A percentile compares a stretch with the other conserved stretches of the same genome.
phyloP scores from a whole-genome alignment of 92 coral and sea anemone species.

The Isaurus tuberculatus region DNA sequence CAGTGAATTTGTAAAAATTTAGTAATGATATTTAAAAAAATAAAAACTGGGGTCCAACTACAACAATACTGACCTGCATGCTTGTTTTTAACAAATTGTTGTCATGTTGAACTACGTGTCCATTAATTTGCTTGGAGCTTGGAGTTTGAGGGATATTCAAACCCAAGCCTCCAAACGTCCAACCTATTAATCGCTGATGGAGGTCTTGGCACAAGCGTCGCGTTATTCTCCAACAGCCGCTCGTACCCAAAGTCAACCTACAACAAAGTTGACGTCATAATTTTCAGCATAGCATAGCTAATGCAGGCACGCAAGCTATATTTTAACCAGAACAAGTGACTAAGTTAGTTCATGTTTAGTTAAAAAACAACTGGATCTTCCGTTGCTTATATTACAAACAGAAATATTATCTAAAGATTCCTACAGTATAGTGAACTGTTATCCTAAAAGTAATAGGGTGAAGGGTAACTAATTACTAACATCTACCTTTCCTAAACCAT shows the following conservation, averaged over 20 bases:
- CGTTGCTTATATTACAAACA: no score
- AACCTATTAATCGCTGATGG: constrained; percentile 82
- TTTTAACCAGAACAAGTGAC: no score
- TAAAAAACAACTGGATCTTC: no score
- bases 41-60: background rate
- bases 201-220: constrained; percentile 85
- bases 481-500: no score
- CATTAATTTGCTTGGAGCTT: constrained; percentile 10
- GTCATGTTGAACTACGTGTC: background rate
- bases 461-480: no score
- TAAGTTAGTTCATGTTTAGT: no score
- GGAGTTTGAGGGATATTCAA: constrained; percentile 48
- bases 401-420: no score
- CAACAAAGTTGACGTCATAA: background rate
- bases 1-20: background rate
- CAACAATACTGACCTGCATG: constrained; percentile 20
- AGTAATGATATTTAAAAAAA: background rate
- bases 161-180: constrained; percentile 63
- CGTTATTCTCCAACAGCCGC: constrained; percentile 65
- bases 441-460: no score
- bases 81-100: constrained; percentile 20
- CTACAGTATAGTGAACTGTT: no score
- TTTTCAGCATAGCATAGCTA: background rate
- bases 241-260: constrained; percentile 51
- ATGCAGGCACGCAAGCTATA: no score